phyloP scores from a whole-genome alignment of 2,888 invertebrate genomes.

The Camptogramma bilineatum region DNA sequence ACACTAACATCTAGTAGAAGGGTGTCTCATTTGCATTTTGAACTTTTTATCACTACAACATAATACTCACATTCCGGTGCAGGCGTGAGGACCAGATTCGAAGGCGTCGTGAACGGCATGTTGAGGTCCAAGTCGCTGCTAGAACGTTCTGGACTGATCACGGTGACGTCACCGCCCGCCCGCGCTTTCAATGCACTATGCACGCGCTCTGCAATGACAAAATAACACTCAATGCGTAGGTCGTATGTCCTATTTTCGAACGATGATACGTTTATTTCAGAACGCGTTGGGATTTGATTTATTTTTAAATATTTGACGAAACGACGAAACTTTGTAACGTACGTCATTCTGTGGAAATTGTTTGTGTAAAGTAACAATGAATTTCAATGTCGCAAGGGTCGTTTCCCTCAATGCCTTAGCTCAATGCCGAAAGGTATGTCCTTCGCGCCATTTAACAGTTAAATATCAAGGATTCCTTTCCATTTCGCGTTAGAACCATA shows the following conservation, averaged over 20 bases:
- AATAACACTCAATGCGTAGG: constrained; percentile 22
- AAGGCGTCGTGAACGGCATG: constrained; percentile 74
- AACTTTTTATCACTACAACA: too few species aligned
- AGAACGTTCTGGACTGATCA: constrained; percentile 68
- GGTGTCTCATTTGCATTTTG: too few species aligned
- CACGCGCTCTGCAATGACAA: constrained; percentile 69
- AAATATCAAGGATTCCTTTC: constrained; percentile 28
- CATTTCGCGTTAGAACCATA: too few species aligned
- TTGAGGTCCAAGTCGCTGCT: constrained; percentile 72
- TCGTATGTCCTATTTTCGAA: constrained; percentile 36
- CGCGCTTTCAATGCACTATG: constrained; percentile 67
- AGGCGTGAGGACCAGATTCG: constrained; percentile 78
- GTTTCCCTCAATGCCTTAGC: constrained; percentile 24
- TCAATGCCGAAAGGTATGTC: constrained; percentile 21
- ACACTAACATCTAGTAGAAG: too few species aligned
- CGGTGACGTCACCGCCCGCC: constrained; percentile 75
- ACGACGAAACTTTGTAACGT: constrained; percentile 10
- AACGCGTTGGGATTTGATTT: constrained; percentile 37
- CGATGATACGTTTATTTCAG: constrained; percentile 37
- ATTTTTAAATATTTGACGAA: constrained; percentile 38
- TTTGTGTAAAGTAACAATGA: constrained; percentile 9
- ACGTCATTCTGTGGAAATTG: constrained; percentile 9
- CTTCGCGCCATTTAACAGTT: constrained; percentile 17
- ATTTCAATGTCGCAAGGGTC: constrained; percentile 18
- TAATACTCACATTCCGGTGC: constrained; percentile 80